These are phyloP conservation scores for Ormyrus nitidulus DNA, from an alignment of 2,888 invertebrate species.

Conservation along the genomic window DNA sequence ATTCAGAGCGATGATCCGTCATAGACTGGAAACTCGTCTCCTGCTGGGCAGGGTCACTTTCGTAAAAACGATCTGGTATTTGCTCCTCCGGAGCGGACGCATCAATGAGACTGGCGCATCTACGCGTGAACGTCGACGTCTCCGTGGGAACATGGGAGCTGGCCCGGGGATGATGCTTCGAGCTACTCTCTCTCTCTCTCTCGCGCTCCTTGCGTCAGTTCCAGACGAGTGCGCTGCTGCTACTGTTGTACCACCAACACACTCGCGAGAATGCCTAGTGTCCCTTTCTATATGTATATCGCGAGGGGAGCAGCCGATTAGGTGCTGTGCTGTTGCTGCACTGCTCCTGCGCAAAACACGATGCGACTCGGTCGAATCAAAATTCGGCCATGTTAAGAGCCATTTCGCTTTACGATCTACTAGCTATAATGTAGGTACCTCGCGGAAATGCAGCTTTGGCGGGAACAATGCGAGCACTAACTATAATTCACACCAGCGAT, in stretches of 20 bases:
- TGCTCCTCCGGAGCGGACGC: constrained; percentile 41
- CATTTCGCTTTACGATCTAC: too few relatives aligned
- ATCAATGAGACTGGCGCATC: constrained; percentile 35
- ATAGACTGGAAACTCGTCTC: constrained; percentile 34
- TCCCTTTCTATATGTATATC: too few relatives aligned
- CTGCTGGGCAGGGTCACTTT: not conserved
- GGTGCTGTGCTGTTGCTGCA: not conserved
- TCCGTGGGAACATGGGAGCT: constrained; percentile 48
- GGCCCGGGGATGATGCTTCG: constrained; percentile 24
- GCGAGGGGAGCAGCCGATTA: too few relatives aligned
- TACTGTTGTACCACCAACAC: not conserved
- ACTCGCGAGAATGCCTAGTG: too few relatives aligned
- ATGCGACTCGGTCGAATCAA: constrained; percentile 16
- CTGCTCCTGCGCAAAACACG: not conserved
- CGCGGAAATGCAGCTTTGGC: not conserved
- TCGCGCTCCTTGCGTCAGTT: not conserved
- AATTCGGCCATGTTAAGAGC: constrained; percentile 54
- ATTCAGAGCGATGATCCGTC: constrained; percentile 21
- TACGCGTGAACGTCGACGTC: constrained; percentile 50
- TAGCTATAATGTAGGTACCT: too few relatives aligned
- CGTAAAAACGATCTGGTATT: not conserved
- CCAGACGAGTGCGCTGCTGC: not conserved
- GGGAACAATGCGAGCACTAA: constrained; percentile 45
- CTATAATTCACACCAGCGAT: constrained; percentile 29
- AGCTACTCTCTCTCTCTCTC: not conserved